A percentile compares a stretch with the other conserved stretches of the same genome.
Evolutionary conservation across 2,113 vertebrate genomes (phyloP).

Genomic region (Crotophaga sulcirostris): DNA sequence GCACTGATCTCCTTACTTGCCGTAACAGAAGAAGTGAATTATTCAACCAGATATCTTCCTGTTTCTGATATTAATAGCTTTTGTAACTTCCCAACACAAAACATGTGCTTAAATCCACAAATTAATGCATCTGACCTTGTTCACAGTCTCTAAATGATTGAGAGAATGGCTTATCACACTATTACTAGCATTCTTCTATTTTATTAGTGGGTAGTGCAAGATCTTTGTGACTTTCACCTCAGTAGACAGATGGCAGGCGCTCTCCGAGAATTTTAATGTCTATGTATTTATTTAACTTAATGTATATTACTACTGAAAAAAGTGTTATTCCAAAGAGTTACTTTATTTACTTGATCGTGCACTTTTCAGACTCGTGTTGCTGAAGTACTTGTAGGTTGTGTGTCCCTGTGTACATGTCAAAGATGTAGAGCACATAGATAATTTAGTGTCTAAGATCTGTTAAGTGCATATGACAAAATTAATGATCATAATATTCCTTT

Average conservation of each 20-base stretch:
- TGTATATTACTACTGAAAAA: background rate
- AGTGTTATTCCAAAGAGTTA: background rate
- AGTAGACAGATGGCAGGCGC: background rate
- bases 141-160: background rate
- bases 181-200: background rate
- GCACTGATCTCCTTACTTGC: background rate
- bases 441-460: rapidly evolving
- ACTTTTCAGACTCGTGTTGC: background rate
- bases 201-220: background rate
- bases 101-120: background rate
- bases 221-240: background rate
- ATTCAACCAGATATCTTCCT: background rate
- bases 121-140: background rate
- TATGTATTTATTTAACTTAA: background rate
- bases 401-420: background rate
- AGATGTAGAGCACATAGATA: background rate
- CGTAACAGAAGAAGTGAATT: background rate
- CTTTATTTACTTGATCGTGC: background rate
- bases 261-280: background rate
- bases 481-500: background rate
- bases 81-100: background rate
- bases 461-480: background rate
- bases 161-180: background rate
- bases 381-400: background rate
- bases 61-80: background rate